phyloP scores from a whole-genome alignment of 2,888 invertebrate species.

The Cecidostiba fungosa region DNA sequence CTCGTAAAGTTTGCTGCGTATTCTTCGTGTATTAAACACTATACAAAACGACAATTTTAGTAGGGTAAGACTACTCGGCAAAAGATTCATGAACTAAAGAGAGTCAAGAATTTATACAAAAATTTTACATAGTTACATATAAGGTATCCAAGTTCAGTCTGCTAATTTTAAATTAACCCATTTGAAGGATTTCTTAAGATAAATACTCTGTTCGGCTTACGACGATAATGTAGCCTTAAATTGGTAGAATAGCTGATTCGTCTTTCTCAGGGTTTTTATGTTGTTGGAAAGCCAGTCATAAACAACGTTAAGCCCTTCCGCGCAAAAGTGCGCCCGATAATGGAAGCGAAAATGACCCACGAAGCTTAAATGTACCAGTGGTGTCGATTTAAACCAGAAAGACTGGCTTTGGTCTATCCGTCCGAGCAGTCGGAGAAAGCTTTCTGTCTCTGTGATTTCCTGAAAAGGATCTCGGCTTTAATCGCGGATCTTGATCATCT shows the following conservation, averaged over 20 bases:
- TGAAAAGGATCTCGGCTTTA: neutral
- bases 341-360: slow-evolving; percentile 22
- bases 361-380: neutral
- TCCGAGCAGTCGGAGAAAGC: neutral
- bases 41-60: slow-evolving; percentile 1
- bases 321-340: slow-evolving; percentile 12
- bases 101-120: neutral
- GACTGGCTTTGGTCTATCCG: neutral
- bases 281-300: neutral
- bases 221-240: neutral
- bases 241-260: neutral
- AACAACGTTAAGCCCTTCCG: neutral
- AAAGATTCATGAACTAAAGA: neutral
- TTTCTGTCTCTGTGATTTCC: slow-evolving; percentile 15
- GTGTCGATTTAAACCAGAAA: slow-evolving; percentile 14
- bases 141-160: neutral
- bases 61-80: neutral
- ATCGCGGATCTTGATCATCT: neutral
- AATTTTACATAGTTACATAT: neutral
- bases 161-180: neutral
- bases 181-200: too few relatives aligned
- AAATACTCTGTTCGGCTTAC: neutral
- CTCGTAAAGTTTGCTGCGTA: slow-evolving; percentile 4
- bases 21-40: slow-evolving; percentile 1
- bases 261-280: neutral